Conservation (phyloP, 2,113 vertebrate genomes). For the Lipophrys pholis region DNA sequence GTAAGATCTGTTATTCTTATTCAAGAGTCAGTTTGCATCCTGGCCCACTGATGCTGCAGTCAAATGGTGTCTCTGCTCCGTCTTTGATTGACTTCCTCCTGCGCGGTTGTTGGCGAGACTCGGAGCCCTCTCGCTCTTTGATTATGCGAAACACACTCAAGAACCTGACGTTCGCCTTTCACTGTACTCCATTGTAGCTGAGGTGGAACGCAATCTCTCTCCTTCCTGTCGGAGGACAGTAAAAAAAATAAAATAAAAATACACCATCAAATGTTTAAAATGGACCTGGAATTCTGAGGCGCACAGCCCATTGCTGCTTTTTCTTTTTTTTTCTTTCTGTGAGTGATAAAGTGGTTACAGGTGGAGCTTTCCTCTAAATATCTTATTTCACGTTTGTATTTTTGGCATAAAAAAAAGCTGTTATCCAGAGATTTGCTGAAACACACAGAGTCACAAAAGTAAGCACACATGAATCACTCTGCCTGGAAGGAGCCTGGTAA, state of each 20-base stretch:
- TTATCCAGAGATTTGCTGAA: constrained; percentile 53
- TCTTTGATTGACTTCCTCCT: constrained; percentile 43
- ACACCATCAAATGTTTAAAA: constrained; percentile 2
- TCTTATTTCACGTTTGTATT: constrained; percentile 59
- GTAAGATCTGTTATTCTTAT: neutral
- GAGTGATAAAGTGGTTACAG: constrained; percentile 46
- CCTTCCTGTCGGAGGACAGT: constrained; percentile 23
- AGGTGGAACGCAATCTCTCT: constrained; percentile 20
- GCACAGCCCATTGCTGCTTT: constrained; percentile 28
- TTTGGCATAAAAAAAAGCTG: constrained; percentile 58
- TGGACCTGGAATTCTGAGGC: constrained; percentile 35
- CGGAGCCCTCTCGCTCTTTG: constrained; percentile 22
- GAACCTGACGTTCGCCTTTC: constrained; percentile 14
- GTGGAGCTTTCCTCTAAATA: constrained; percentile 60
- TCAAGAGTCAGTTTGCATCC: constrained; percentile 28
- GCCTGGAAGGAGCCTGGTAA: constrained; percentile 51
- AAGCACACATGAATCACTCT: constrained; percentile 64
- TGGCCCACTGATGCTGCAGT: constrained; percentile 23
- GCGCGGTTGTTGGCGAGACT: constrained; percentile 8
- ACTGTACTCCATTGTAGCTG: constrained; percentile 6
- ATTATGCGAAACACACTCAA: constrained; percentile 17
- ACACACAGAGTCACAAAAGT: constrained; percentile 54
- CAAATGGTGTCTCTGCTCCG: constrained; percentile 21
- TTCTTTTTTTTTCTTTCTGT: constrained; percentile 1
- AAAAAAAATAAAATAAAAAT: constrained; percentile 5